Evolutionary conservation across 2,797 vertebrate species (phyloP), one percentile per base, ranked within the genome.

Genomic region (Anomalospiza imberbis): DNA sequence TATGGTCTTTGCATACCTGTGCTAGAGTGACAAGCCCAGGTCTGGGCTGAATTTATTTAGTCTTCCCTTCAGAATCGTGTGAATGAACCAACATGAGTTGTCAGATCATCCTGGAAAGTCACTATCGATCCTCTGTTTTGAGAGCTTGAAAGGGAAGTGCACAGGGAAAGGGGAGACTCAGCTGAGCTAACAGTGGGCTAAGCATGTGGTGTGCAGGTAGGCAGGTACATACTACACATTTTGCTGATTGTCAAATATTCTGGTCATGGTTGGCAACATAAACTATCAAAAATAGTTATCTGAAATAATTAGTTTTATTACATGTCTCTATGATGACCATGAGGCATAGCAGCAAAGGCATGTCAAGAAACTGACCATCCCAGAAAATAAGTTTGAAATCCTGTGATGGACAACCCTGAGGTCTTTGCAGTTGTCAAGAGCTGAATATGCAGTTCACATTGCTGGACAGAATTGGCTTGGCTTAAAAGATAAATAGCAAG

Each of bases 321-420:
- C 6, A 3, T 55, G 13, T 29, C 38, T 48, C 16, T 1, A 0
- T 28, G 65, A 36, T 60, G 42, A 18, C 7, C 63, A 1, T 2
- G 5, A 95, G 72, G 93, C 3, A n/a, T 51, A 85, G 82, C 36
- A 51, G 19, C 57, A 65, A 82, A 74, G 45, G 62, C 47, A 66
- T 40, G 29, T 55, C 62, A 47, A n/a, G 42, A 61, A 74, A 47
- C 11, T 45, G 47, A 61, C 16, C 16, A 25, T 63, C 26, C 38
- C 42, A 48, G 18, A 42, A 55, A 34, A 31, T 34, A 22, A 34
- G 28, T 67, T 71, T 34, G 21, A 75, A 67, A 67, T 66, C 13
- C 6, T 26, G 12, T 53, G 63, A 28, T 58, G 54, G 60, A 45
- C 32, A 48, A 6, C 62, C 34, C 45, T 32, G 4, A 48, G 13